A percentile compares a stretch with the other conserved stretches of the same genome.
These are phyloP conservation scores for Montipora efflorescens DNA, from an alignment of 64 coral and sea anemone genomes.

Conservation along the genomic window DNA sequence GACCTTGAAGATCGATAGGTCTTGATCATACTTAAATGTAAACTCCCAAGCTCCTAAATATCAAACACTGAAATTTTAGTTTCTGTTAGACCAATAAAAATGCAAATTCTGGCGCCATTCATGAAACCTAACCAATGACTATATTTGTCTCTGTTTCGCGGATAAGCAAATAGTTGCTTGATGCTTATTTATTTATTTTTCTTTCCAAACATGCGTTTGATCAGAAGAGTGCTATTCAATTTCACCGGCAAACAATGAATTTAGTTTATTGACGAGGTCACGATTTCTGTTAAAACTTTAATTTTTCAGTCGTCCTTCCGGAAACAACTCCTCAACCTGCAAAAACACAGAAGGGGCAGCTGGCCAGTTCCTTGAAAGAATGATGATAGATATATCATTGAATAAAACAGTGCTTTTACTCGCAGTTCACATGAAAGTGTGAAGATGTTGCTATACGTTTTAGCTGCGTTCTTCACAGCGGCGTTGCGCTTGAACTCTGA, in stretches of 20 bases:
- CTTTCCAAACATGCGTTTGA: background rate
- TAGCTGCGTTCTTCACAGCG: background rate
- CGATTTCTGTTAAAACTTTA: background rate
- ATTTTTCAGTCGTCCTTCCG: background rate
- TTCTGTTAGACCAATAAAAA: too few relatives aligned
- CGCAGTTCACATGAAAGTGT: background rate
- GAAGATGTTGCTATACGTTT: slow-evolving; percentile 26
- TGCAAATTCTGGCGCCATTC: too few relatives aligned
- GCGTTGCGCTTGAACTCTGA: background rate
- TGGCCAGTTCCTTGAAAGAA: background rate
- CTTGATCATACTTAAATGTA: too few relatives aligned
- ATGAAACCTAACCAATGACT: too few relatives aligned
- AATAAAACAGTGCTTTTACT: background rate
- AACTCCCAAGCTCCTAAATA: too few relatives aligned
- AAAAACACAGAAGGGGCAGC: background rate
- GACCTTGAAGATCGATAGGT: too few relatives aligned
- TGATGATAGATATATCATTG: too few relatives aligned
- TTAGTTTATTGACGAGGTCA: background rate
- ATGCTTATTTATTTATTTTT: background rate
- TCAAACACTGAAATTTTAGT: too few relatives aligned
- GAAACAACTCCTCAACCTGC: background rate
- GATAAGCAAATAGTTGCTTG: background rate
- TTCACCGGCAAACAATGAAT: background rate
- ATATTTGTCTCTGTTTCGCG: too few relatives aligned
- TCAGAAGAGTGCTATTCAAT: background rate